Evolutionary conservation across 2,888 invertebrate species (phyloP), one percentile per base, ranked within the genome.

Genomic region (Tenthredo mesomela): DNA sequence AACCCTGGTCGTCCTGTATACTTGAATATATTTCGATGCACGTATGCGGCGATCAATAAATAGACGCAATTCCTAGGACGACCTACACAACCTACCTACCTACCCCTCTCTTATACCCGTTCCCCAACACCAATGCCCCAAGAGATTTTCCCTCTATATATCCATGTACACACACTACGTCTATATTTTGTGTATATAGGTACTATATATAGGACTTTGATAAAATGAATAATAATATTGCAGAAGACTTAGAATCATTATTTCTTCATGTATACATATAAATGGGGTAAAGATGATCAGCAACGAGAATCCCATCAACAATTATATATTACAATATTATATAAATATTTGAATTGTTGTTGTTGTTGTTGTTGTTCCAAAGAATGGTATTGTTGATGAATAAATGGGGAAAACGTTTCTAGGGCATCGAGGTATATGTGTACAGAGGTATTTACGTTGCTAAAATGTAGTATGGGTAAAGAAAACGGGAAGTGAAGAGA

Each of bases 51-150:
- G 77, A 77, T 77, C 77, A 77, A 77, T 77, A 54, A 77, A 77
- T 77, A 77, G 77, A 77, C 77, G 77, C 77, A 54, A 78, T 78
- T 78, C 54, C 78, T 78, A 78, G 78, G 78, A 54, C 78, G 54
- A 78, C 58, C 54, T 78, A 47, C 33, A n/a, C 10, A 29, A 21
- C 12, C 5, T 4, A 43, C 25, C n/a, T n/a, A n/a, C n/a, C n/a
- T n/a, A n/a, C n/a, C n/a, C n/a, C 43, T 25, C 47, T 73, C 40
- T 21, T 18, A 58, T 47, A 25, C 29, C 70, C 37, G n/a, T 70
- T 33, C 12, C 6, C 33, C 33, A 29, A 50, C 43, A 33, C 73
- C 7, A 71, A 33, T 40, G 6, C 37, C 43, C 73, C 73, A 25
- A 47, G 73, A 73, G 73, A 73, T 73, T 73, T 43, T 73, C 2